Evolutionary conservation across 2,888 invertebrate genomes (phyloP), one percentile per base, ranked within the genome.

Genomic region (Brenthis daphne): DNA sequence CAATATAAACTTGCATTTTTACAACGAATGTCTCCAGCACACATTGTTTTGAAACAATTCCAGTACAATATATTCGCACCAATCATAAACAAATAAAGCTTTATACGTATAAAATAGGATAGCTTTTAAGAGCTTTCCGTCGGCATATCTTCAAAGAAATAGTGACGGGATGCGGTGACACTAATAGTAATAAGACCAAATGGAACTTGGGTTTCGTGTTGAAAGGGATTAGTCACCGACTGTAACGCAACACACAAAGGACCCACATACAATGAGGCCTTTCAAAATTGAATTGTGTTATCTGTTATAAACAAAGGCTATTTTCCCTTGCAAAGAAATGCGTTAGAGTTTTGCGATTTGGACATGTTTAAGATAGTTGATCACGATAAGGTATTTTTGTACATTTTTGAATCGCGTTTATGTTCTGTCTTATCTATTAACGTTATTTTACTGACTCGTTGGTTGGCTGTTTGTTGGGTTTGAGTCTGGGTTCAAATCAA

Each of bases 161-260:
- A 74, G 77, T 80, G 84, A 83, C 80, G 80, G 79, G 79, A 80
- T 82, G 77, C 76, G 80, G 83, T 82, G 84, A 82, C 84, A 80
- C 80, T 82, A 80, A 83, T 81, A 81, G 83, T 80, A 81, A 82
- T 83, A 85, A 83, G 75, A 80, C 77, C 77, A 83, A 84, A 85
- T 85, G 82, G 80, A 82, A 80, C 79, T 79, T 72, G 69, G 71
- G 74, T 76, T 79, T 77, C 74, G 66, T 69, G 73, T 79, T 78
- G 79, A 80, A 74, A 77, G 77, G 76, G 74, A 74, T 74, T 74
- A 73, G 74, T 67, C 73, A 76, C 73, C 69, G 69, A 69, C 68
- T 67, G 67, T 70, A 68, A 68, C 37, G 37, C 37, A 11, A 43
- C 70, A 75, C 70, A 73, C 65, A 73, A 70, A 70, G 65, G 61